phyloP scores from a whole-genome alignment of 37 sponge, comb jelly and placozoan species.

The Cladorhizidae sp. region DNA sequence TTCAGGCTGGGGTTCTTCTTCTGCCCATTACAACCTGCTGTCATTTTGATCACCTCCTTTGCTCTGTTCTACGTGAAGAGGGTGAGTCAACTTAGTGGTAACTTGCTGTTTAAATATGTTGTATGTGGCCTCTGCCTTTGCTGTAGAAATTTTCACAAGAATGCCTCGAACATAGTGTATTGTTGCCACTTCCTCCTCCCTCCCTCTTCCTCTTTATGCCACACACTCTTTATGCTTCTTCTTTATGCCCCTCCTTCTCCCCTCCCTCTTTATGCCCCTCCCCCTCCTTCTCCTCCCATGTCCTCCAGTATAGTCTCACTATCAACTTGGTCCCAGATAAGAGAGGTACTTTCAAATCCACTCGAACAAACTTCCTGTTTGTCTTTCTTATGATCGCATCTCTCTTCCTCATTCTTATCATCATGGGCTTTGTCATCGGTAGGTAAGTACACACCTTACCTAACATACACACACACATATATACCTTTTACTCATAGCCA shows the following conservation, averaged over 20 bases:
- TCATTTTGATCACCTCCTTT: slow-evolving; percentile 66
- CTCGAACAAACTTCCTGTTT: slow-evolving; percentile 79
- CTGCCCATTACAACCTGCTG: slow-evolving; percentile 76
- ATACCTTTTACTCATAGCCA: too few species aligned
- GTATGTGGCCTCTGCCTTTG: too few species aligned
- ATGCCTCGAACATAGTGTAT: too few species aligned
- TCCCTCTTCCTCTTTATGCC: too few species aligned
- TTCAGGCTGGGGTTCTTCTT: slow-evolving; percentile 88
- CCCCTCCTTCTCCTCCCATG: not conserved
- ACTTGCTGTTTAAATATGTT: too few species aligned
- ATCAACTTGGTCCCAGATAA: slow-evolving; percentile 63
- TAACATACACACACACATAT: not conserved
- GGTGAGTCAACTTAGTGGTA: slow-evolving; percentile 66
- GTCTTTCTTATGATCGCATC: slow-evolving; percentile 62
- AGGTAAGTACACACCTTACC: slow-evolving; percentile 12
- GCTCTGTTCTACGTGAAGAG: slow-evolving; percentile 86
- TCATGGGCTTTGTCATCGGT: slow-evolving; percentile 57
- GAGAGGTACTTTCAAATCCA: slow-evolving; percentile 57
- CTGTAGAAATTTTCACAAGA: too few species aligned
- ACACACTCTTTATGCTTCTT: too few species aligned
- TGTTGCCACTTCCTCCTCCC: too few species aligned
- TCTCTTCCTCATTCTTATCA: slow-evolving; percentile 64
- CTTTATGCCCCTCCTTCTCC: slow-evolving; percentile 6
- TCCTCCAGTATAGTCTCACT: slow-evolving; percentile 71
- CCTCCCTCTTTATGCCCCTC: not conserved